phyloP scores from a whole-genome alignment of 2,797 vertebrate species.

The Lateolabrax maculatus region DNA sequence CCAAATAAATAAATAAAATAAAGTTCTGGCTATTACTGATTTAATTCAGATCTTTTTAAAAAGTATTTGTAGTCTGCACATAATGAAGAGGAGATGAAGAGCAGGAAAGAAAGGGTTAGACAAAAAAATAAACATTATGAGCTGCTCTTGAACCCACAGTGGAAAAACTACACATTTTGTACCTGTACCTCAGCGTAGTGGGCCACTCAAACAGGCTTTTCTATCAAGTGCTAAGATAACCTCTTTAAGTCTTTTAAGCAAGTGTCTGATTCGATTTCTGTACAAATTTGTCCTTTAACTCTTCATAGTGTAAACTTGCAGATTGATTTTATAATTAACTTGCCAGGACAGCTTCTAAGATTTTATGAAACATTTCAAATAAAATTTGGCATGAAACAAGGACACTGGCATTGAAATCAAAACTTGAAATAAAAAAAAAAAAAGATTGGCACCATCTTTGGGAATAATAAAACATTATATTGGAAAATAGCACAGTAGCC shows the following conservation, averaged over 20 bases:
- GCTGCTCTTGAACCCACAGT: neutral
- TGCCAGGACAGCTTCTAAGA: constrained; percentile 1
- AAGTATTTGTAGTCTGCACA: neutral
- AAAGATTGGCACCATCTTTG: constrained; percentile 4
- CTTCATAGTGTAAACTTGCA: neutral
- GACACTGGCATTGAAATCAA: constrained; percentile 20
- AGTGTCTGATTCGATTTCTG: neutral
- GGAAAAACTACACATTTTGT: neutral
- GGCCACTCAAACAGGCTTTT: neutral
- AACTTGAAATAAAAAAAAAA: constrained; percentile 4
- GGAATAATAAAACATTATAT: neutral
- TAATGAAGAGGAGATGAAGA: neutral
- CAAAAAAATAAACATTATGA: neutral
- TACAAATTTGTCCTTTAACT: constrained; percentile 11
- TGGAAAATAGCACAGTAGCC: neutral
- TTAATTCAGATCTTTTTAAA: neutral
- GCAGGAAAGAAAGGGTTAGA: neutral
- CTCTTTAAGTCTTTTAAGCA: neutral
- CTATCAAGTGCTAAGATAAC: neutral
- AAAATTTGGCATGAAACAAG: constrained; percentile 15
- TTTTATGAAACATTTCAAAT: constrained; percentile 12
- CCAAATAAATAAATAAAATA: neutral
- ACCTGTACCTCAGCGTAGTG: neutral
- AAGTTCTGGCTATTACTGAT: neutral
- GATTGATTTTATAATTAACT: constrained; percentile 14